Base-by-base conservation (phyloP, 2,113 vertebrate genomes). In the Rhinolophus ferrumequinum region DNA sequence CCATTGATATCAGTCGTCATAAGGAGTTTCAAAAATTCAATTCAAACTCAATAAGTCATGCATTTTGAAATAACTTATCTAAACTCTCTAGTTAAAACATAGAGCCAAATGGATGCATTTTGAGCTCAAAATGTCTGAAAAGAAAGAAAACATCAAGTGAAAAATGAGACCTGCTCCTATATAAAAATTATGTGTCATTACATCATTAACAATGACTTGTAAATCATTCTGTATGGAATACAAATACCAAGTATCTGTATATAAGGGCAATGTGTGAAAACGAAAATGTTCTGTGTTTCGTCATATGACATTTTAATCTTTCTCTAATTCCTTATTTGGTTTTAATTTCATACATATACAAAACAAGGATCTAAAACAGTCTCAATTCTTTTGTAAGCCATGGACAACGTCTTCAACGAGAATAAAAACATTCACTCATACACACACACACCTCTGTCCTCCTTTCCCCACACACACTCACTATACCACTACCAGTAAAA, bases 201-300 rank as follows among this genome's bases (percentile, higher is more conserved):
- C 52, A 89, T 67, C 75, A 79, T 54, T 69, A 72, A 75, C 28
- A 73, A 60, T 69, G 35, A 85, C 38, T 67, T 80, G 22, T 82
- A 91, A 88, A 93, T 72, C 67, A 77, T 84, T 93, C n/a, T 87
- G 30, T 44, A 75, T 80, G 56, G 69, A 88, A 94, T 90, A 85
- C 26, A 96, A 90, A 88, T 81, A 85, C 3, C 54, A 66, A 38
- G 70, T 8, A 13, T 79, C n/a, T 70, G 19, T 35, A 73, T 54
- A 58, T 70, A 83, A 56, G 4, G 22, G 8, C 12, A n/a, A 76
- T 66, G 58, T 72, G 24, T 67, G 5, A 94, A 76, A 75, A 73
- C 50, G 8, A 73, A 87, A 79, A 94, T 79, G 3, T 56, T 89
- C 41, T 5, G 4, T 82, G n/a, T 54, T 93, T 84, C 35, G 41